phyloP scores from a whole-genome alignment of 2,888 invertebrate species.

The Clunio marinus region DNA sequence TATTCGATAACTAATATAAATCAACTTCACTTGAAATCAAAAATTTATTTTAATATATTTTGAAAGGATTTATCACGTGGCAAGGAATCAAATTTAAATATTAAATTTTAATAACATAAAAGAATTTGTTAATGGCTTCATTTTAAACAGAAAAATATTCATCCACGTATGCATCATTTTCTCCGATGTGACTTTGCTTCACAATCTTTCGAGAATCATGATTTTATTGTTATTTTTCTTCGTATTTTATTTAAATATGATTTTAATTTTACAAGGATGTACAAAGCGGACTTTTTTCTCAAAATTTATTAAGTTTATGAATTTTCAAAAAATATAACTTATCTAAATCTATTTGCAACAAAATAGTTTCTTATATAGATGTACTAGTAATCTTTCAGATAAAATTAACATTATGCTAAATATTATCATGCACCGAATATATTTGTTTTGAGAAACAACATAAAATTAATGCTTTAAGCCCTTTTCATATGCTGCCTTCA shows the following conservation, averaged over 20 bases:
- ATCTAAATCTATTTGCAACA: conserved; percentile 30
- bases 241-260: neutral
- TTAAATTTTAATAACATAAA: too few relatives aligned
- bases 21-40: too few relatives aligned
- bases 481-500: neutral
- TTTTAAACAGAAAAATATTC: too few relatives aligned
- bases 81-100: too few relatives aligned
- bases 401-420: conserved; percentile 21
- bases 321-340: conserved; percentile 38
- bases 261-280: conserved; percentile 35
- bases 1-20: too few relatives aligned
- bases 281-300: conserved; percentile 37
- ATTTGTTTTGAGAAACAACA: conserved; percentile 25
- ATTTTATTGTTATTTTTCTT: neutral
- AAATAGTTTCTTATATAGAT: conserved; percentile 14
- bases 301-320: neutral
- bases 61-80: too few relatives aligned
- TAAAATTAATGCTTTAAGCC: conserved; percentile 17
- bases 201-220: neutral
- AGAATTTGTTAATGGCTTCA: too few relatives aligned
- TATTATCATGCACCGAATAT: conserved; percentile 38
- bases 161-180: too few relatives aligned
- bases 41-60: too few relatives aligned
- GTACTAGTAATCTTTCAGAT: too few relatives aligned
- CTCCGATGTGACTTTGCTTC: too few relatives aligned